Evolutionary conservation across 2,113 vertebrate species (phyloP), one percentile per base, ranked within the genome.

Genomic region (Microtus pennsylvanicus): DNA sequence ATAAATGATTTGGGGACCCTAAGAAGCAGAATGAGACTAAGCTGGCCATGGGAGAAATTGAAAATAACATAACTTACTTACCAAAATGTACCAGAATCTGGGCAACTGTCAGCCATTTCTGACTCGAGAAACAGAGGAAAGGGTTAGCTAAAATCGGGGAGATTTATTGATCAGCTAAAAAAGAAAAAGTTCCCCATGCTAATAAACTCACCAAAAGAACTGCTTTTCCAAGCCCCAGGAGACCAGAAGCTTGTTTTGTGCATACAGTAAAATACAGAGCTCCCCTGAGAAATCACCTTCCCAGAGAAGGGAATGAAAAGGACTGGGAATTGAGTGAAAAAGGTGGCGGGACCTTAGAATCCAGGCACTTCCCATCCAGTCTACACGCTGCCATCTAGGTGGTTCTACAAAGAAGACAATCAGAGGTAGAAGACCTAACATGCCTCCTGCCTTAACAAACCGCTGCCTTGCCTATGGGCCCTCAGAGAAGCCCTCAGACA

Each of bases 1-100:
- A 85, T 17, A 65, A 35, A 67, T 82, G 82, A 74, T 74, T 82
- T 86, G 91, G 30, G 88, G 52, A 80, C 38, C 47, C 35, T 21
- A 38, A 76, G 87, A 93, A 93, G 88, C 35, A 65, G 30, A 90
- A 74, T 22, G n/a, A 93, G 72, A 33, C 33, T 45, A 85, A 88
- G 33, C n/a, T 61, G 85, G 65, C 6, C n/a, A 38, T 38, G 30
- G 87, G 65, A n/a, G 70, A 90, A 96, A 70, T 0, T 28, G 16
- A 94, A 81, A 92, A 50, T 58, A 92, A 21, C 21, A 21, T 81
- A 50, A 89, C 35, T 72, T 30, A 90, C 0, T 61, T 35, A 69
- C 76, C n/a, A 50, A 93, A 89, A 90, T 11, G 38, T 86, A 61
- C 52, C 33, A 78, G 50, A 61, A 82, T 75, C 50, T 69, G 3